Conservation (phyloP, 2,888 invertebrate species). For the Uropetala carovei region DNA sequence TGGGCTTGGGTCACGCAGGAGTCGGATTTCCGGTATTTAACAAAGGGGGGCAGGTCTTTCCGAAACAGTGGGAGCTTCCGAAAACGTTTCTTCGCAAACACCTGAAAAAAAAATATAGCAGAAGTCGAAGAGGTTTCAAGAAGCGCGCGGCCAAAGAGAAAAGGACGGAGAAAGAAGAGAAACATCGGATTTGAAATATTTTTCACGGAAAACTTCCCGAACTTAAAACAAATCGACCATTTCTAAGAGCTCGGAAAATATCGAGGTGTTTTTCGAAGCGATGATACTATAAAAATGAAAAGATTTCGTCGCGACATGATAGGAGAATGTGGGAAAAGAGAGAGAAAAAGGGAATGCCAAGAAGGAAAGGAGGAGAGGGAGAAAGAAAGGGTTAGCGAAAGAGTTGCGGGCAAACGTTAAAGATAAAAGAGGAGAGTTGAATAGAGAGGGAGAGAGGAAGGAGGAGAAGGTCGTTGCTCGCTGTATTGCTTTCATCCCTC, state of each 20-base stretch:
- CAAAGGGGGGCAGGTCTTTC: too few species aligned
- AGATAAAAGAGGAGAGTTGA: background rate
- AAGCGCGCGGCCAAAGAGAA: background rate
- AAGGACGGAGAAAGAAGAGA: background rate
- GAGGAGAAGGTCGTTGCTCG: slow-evolving; percentile 40
- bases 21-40: slow-evolving; percentile 11
- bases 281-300: background rate
- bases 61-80: too few species aligned
- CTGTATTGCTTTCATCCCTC: slow-evolving; percentile 1
- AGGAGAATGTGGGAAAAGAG: background rate
- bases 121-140: background rate
- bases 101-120: too few species aligned
- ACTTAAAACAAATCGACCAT: too few species aligned
- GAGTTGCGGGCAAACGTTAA: background rate
- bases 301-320: background rate
- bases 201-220: too few species aligned
- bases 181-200: background rate
- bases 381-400: background rate
- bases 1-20: background rate
- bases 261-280: background rate
- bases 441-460: background rate
- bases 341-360: background rate
- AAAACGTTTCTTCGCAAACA: too few species aligned
- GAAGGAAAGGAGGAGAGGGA: background rate
- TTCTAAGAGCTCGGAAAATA: too few species aligned